Evolutionary conservation across 2,113 vertebrate genomes (phyloP).

Genomic region (Echinops telfairi): DNA sequence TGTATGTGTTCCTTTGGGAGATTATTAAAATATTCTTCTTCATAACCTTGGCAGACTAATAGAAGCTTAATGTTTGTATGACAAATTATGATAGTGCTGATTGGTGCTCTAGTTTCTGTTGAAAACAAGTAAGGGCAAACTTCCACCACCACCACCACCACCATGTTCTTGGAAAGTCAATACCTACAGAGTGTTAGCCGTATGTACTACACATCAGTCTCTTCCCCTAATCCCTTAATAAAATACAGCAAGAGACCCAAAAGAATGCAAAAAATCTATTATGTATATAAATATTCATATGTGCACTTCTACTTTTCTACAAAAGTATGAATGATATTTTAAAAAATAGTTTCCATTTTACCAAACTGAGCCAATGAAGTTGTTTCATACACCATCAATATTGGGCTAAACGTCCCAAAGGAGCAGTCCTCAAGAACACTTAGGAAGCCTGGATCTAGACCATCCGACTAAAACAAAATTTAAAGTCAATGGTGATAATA

Average conservation of each 20-base stretch:
- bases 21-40: no score
- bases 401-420: not conserved
- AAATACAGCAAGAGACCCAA: constrained; percentile 31
- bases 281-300: not conserved
- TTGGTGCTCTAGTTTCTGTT: no score
- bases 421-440: not conserved
- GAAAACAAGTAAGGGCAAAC: not conserved
- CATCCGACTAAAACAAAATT: not conserved
- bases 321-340: not conserved
- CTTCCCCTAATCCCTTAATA: not conserved
- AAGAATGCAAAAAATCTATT: not conserved
- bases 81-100: no score
- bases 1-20: no score
- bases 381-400: not conserved
- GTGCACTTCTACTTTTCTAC: not conserved
- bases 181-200: not conserved
- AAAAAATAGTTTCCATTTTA: not conserved
- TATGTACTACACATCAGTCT: not conserved
- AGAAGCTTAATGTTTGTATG: no score
- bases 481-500: not conserved
- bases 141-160: not conserved
- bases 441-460: not conserved
- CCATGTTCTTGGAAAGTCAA: constrained; percentile 3
- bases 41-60: no score
- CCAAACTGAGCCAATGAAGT: not conserved